Evolutionary conservation across 2,113 vertebrate species (phyloP).

Genomic region (Tachysurus vachellii): DNA sequence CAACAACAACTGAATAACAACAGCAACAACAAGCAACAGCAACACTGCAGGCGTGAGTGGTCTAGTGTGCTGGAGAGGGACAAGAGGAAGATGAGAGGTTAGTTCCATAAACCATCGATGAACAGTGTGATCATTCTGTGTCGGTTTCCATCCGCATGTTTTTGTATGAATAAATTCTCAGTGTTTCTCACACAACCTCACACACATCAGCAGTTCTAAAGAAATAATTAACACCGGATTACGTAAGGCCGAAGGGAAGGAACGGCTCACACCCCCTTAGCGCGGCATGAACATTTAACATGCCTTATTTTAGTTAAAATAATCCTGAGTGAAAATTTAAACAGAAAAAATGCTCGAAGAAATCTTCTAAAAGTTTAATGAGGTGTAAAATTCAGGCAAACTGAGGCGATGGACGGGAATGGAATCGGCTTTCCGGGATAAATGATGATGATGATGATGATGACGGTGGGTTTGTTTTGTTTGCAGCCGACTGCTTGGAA

Average conservation of each 20-base stretch:
- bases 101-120: constrained; percentile 55
- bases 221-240: not conserved
- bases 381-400: not conserved
- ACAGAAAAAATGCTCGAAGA: not conserved
- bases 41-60: constrained; percentile 63
- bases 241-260: not conserved
- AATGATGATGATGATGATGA: not conserved
- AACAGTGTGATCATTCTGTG: constrained; percentile 55
- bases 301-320: not conserved
- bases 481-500: not conserved
- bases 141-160: constrained; percentile 16
- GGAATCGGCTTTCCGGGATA: not conserved
- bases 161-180: not conserved
- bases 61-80: constrained; percentile 63
- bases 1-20: constrained; percentile 64
- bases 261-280: not conserved
- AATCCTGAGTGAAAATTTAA: not conserved
- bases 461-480: not conserved
- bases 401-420: not conserved
- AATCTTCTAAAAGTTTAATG: not conserved
- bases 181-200: not conserved
- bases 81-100: constrained; percentile 67
- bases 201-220: too few species aligned
- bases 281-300: not conserved
- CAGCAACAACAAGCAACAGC: constrained; percentile 54